Evolutionary conservation across 2,888 invertebrate species (phyloP).

Genomic region (Litoditis marina): DNA sequence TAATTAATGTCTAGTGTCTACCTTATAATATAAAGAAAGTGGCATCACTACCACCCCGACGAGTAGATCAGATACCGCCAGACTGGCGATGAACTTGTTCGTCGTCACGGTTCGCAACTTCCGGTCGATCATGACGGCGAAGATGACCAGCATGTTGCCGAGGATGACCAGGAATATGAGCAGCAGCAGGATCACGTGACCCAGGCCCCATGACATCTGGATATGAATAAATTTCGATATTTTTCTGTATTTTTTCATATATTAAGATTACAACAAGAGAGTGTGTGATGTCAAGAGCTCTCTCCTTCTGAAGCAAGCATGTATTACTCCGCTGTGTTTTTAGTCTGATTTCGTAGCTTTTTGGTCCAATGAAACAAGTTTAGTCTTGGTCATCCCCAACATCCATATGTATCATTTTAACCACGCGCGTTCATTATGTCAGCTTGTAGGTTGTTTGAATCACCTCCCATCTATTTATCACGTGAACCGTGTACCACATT

Average conservation of each 20-base stretch:
- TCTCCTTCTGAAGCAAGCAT: too few relatives aligned
- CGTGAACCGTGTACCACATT: not conserved
- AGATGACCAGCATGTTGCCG: constrained; percentile 40
- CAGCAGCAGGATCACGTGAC: constrained; percentile 30
- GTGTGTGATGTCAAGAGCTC: too few relatives aligned
- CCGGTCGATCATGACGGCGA: constrained; percentile 41
- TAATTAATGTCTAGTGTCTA: too few relatives aligned
- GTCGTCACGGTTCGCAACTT: constrained; percentile 47
- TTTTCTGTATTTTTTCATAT: not conserved
- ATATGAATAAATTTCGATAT: not conserved
- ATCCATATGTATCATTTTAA: not conserved
- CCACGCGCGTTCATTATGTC: too few relatives aligned
- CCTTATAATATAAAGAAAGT: constrained; percentile 46
- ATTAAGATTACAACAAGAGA: too few relatives aligned
- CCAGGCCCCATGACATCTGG: constrained; percentile 9
- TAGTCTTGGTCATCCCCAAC: not conserved
- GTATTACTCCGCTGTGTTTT: too few relatives aligned
- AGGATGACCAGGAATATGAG: constrained; percentile 42
- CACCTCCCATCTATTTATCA: too few relatives aligned
- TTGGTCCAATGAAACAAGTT: too few relatives aligned
- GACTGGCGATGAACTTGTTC: constrained; percentile 50
- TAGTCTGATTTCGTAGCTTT: too few relatives aligned
- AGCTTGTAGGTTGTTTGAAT: too few relatives aligned
- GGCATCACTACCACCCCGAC: constrained; percentile 52
- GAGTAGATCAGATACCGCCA: constrained; percentile 51